Evolutionary conservation across 2,888 invertebrate species (phyloP), one percentile per base, ranked within the genome.

Genomic region (Macrostomum cliftonense): DNA sequence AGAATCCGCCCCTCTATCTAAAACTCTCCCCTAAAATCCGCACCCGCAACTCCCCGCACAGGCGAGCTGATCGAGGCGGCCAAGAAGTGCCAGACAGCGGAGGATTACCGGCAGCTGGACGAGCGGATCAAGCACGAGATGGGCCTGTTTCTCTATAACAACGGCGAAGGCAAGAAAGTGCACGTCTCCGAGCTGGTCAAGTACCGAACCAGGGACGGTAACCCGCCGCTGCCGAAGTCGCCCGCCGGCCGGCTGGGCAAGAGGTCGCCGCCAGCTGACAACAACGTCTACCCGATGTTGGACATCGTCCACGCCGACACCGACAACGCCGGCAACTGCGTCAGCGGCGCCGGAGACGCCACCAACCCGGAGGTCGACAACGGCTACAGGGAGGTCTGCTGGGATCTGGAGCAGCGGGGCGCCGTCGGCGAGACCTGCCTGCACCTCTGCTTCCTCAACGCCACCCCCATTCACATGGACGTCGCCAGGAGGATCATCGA

Each of bases 351-450:
- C 56, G 56, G 61, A 60, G 50, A 48, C 58, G 51, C 58, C 59
- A 28, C 28, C 48, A 59, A 60, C 37, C 46, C 13, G 42, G 37
- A 43, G 39, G 38, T 55, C 61, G 67, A 64, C 45, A 61, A 63
- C 1, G 76, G 77, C 45, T 87, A 83, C 64, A 77, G 85, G 53
- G 80, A 83, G 59, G 79, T 86, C 2, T 89, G 89, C 65, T 93
- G 91, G 91, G 81, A 82, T 64, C 70, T 93, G 39, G 80, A 82
- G 74, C 81, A 88, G 65, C 77, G 88, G 47, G 95, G 95, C 0
- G 87, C 89, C 1, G 91, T 95, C 1, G 93, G 95, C 0, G 95
- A 97, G 73, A 85, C 86, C 0, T 82, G 88, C 54, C 74, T 97
- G 13, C 95, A 93, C 70, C 74, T 93, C 36, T 95, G 95, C 64